phyloP scores from a whole-genome alignment of 2,888 invertebrate species.

The Caenorhabditis sp. region DNA sequence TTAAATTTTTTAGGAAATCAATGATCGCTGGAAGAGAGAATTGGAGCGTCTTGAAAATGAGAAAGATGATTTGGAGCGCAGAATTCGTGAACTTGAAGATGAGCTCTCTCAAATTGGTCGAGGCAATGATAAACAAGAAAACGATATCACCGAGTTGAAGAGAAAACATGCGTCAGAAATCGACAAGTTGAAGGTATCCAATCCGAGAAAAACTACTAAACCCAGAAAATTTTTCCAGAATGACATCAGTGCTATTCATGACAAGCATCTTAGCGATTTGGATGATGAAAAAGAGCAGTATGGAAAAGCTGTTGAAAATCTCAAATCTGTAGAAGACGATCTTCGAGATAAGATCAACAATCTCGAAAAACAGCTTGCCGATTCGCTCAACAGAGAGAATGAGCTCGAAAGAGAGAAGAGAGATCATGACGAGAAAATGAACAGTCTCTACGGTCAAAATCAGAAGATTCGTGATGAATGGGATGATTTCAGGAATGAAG shows the following conservation, averaged over 20 bases:
- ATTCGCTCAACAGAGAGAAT: constrained; percentile 63
- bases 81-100: constrained; percentile 66
- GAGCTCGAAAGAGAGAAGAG: constrained; percentile 66
- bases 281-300: constrained; percentile 68
- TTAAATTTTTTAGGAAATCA: constrained; percentile 50
- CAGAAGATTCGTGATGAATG: constrained; percentile 67
- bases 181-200: constrained; percentile 65
- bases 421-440: constrained; percentile 69
- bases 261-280: constrained; percentile 66
- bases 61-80: constrained; percentile 65
- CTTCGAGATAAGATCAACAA: constrained; percentile 60
- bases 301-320: constrained; percentile 57
- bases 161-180: constrained; percentile 66
- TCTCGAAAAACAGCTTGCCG: constrained; percentile 65
- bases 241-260: constrained; percentile 62
- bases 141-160: constrained; percentile 61
- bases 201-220: too few relatives aligned
- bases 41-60: constrained; percentile 68
- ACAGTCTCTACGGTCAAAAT: constrained; percentile 54
- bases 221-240: too few relatives aligned
- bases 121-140: constrained; percentile 59
- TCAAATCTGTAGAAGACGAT: constrained; percentile 63
- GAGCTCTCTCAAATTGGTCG: constrained; percentile 62
- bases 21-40: constrained; percentile 68
- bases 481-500: constrained; percentile 61